Evolutionary conservation across 2,797 vertebrate genomes (phyloP).

Genomic region (Sternarchorhynchus goeldii): DNA sequence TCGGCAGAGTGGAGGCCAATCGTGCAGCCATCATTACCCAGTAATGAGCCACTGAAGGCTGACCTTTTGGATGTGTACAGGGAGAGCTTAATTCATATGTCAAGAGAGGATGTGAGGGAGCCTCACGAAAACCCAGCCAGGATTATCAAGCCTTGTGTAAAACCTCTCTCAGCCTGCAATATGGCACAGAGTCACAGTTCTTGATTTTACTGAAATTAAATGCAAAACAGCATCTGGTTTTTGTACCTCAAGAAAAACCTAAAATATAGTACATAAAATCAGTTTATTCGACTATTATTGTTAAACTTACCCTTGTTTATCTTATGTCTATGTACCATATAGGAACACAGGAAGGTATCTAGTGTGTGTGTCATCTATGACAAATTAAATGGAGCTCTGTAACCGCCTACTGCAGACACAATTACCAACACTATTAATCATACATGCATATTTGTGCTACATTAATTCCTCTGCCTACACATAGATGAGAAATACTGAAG

Average conservation of each 20-base stretch:
- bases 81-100: constrained; percentile 52
- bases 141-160: constrained; percentile 29
- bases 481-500: neutral
- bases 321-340: neutral
- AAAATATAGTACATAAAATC: neutral
- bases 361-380: neutral
- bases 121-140: constrained; percentile 21
- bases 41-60: constrained; percentile 24
- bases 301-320: neutral
- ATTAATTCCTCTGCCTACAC: neutral
- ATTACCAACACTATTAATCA: neutral
- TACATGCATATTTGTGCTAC: neutral
- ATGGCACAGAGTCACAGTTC: neutral
- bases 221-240: neutral
- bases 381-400: neutral
- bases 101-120: constrained; percentile 35
- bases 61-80: constrained; percentile 46
- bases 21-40: constrained; percentile 34
- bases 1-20: constrained; percentile 13
- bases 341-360: neutral
- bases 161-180: constrained; percentile 2
- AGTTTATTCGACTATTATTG: neutral
- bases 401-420: neutral
- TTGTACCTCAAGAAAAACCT: neutral
- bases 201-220: neutral